These are phyloP conservation scores for Metopia argyrocephala DNA, from an alignment of 2,888 invertebrate species.

Conservation along the genomic window DNA sequence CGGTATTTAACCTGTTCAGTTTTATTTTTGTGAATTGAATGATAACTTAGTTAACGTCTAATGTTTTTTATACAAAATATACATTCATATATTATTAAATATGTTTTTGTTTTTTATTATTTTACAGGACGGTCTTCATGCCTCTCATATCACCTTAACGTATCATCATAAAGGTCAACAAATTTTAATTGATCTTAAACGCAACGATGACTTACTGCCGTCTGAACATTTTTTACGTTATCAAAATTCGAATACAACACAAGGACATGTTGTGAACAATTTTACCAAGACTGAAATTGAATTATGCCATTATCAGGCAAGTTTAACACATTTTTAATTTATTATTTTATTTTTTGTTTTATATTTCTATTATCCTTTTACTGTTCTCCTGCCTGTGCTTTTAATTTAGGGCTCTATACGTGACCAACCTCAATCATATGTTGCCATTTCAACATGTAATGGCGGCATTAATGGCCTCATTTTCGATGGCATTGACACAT, in stretches of 20 bases:
- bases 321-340: slow-evolving; percentile 38
- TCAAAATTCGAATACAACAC: slow-evolving; percentile 71
- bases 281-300: slow-evolving; percentile 78
- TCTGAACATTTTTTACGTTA: slow-evolving; percentile 77
- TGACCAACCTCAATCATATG: slow-evolving; percentile 86
- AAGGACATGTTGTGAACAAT: slow-evolving; percentile 74
- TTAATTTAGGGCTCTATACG: slow-evolving; percentile 82
- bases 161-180: slow-evolving; percentile 83
- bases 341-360: background rate
- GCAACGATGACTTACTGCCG: slow-evolving; percentile 77
- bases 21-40: too few species aligned
- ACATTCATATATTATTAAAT: slow-evolving; percentile 60
- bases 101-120: slow-evolving; percentile 49
- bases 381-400: slow-evolving; percentile 23
- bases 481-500: slow-evolving; percentile 87
- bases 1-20: too few species aligned
- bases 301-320: slow-evolving; percentile 78
- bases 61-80: background rate
- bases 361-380: slow-evolving; percentile 2
- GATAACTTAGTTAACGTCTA: too few species aligned
- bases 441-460: slow-evolving; percentile 89
- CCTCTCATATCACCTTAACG: slow-evolving; percentile 80
- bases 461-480: slow-evolving; percentile 87
- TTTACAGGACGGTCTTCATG: slow-evolving; percentile 72
- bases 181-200: slow-evolving; percentile 73